Evolutionary conservation across 2,113 vertebrate genomes (phyloP), one percentile per base, ranked within the genome.

Genomic region (Epinephelus moara): DNA sequence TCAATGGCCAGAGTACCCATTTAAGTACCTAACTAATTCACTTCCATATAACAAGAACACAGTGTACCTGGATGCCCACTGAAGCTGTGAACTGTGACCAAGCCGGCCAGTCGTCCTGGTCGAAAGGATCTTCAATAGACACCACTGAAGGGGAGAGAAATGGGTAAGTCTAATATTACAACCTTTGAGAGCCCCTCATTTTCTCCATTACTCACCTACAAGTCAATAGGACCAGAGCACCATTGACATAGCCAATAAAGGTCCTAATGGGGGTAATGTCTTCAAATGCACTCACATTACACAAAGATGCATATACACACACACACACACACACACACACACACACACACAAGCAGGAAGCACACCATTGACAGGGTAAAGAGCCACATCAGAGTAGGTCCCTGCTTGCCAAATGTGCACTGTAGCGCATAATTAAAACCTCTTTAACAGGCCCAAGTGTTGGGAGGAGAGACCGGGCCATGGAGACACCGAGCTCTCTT

Each of bases 51-150:
- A 40, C 10, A 30, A 64, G 13, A 50, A 42, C 7, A n/a, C 47
- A 45, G 27, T 60, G 45, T 49, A 94, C 94, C 92, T 98, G 97
- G 90, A 98, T 98, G 45, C 96, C 97, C 52, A 96, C 96, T 1
- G 97, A 97, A 73, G 96, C 95, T 0, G 97, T 98, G 88, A 98
- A 97, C 92, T 97, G 96, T 42, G 97, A 94, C 97, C 97, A 98
- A 70, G 97, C 97, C 5, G 96, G 96, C 97, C 97, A 98, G 72
- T 98, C 97, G 50, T 98, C 97, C 89, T 98, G 97, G 87, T 98
- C 97, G 90, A 98, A 98, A 0, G 97, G 97, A 85, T 98, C 97
- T 93, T 98, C 97, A 59, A 98, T 97, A 78, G 97, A 98, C 53
- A 98, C 97, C 90, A 98, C 97, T 98, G 84, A 79, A 70, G 6